Percentiles rank a stretch among this genome's conserved stretches.
These are phyloP conservation scores for Malaclemys terrapin DNA, from an alignment of 2,113 vertebrate genomes.

Conservation along the genomic window DNA sequence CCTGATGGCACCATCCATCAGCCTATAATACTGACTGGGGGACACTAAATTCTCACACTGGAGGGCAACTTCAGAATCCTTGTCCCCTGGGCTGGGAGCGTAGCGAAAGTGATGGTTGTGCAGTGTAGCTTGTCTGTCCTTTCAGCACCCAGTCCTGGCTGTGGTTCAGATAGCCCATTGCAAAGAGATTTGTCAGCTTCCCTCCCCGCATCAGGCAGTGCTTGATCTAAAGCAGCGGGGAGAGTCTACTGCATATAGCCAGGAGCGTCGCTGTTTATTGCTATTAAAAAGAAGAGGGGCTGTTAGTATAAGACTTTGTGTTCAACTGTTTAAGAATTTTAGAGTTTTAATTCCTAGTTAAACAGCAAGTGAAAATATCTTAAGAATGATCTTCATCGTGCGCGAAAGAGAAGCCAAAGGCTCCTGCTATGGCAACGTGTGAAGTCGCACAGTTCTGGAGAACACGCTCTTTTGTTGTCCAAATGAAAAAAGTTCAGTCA, in stretches of 20 bases:
- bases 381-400: background rate
- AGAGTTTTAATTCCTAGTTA: background rate
- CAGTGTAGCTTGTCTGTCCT: background rate
- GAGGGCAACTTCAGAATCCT: background rate
- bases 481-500: background rate
- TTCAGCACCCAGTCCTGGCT: background rate
- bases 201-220: background rate
- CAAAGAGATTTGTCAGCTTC: background rate
- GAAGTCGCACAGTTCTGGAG: background rate
- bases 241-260: accelerated
- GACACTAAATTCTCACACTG: background rate
- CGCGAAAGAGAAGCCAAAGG: background rate
- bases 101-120: background rate
- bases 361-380: background rate
- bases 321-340: background rate
- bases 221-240: background rate
- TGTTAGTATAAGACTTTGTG: background rate
- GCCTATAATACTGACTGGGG: background rate
- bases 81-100: background rate
- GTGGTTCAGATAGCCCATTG: background rate
- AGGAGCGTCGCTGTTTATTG: background rate
- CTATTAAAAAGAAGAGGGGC: background rate
- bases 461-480: background rate
- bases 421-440: background rate
- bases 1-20: background rate